Base-by-base conservation (phyloP, 2,797 vertebrate genomes). In the Girardinus metallicus region DNA sequence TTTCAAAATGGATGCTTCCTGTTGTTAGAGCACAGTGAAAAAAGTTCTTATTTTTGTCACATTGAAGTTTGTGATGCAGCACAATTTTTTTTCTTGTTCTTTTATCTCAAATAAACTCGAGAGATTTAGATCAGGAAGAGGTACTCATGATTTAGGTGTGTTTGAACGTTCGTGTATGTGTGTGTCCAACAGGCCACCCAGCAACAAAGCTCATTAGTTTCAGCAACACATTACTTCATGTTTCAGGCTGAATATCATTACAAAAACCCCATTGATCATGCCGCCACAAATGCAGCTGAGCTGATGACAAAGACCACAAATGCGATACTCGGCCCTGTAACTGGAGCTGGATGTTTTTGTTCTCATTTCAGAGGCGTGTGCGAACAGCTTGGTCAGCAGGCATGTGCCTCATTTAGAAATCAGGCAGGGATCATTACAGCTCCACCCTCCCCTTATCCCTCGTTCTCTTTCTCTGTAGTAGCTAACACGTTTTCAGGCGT, bases 351-450 rank as follows among this genome's bases (percentile, higher is more conserved):
- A 83, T 94, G 92, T 95, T 94, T 94, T 93, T 86, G 84, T 92
- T 93, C 91, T 87, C 85, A 89, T 93, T 91, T 91, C 84, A 88
- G 88, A 88, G 89, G 89, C 83, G 77, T 92, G 92, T 84, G 81
- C 81, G 51, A 79, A 71, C 41, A 49, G 82, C 84, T 83, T 80
- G 86, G 85, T 90, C 90, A 87, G 89, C 83, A 71, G 11, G 87
- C 86, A 91, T 93, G 93, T 85, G 90, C 84, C 84, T 93, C 90
- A 91, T 93, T 95, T 93, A 89, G 88, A 95, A 94, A 94, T 93
- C 93, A 93, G 90, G 87, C 85, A 79, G 79, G 83, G 85, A 93
- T 92, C 90, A 92, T 94, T 94, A 93, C 87, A 88, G 78, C 87
- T 77, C 81, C 82, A 75, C 83, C 75, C 74, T 82, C 81, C 79